Conservation (phyloP, 2,888 invertebrate genomes). For the Odontocolon sp. region DNA sequence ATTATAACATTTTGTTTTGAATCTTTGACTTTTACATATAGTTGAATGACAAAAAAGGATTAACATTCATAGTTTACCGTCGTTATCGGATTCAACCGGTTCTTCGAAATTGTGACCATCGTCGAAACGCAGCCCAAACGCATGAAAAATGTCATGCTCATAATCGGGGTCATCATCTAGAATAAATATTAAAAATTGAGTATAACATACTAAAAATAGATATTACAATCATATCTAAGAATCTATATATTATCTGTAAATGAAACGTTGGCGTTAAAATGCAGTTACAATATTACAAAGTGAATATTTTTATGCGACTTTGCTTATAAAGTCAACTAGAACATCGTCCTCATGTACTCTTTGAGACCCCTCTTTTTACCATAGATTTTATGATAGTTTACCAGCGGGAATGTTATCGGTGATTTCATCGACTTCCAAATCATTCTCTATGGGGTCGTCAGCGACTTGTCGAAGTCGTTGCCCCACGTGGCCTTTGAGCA, state of each 20-base stretch:
- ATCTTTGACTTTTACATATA: background rate
- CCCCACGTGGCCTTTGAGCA: background rate
- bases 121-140: background rate
- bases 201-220: no score
- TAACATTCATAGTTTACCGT: background rate
- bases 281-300: no score
- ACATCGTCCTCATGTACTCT: no score
- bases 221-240: no score
- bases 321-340: no score
- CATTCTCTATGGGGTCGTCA: background rate
- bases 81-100: background rate
- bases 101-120: background rate
- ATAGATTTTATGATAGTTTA: background rate
- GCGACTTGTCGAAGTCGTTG: background rate
- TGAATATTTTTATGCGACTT: no score
- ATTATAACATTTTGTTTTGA: no score
- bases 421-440: background rate
- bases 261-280: no score
- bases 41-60: background rate
- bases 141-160: background rate
- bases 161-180: background rate
- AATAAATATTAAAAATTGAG: background rate
- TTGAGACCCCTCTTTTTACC: background rate
- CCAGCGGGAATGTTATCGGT: background rate
- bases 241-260: no score